Evolutionary conservation across 2,888 invertebrate genomes (phyloP), one percentile per base, ranked within the genome.

Genomic region (Eupithecia centaureata): DNA sequence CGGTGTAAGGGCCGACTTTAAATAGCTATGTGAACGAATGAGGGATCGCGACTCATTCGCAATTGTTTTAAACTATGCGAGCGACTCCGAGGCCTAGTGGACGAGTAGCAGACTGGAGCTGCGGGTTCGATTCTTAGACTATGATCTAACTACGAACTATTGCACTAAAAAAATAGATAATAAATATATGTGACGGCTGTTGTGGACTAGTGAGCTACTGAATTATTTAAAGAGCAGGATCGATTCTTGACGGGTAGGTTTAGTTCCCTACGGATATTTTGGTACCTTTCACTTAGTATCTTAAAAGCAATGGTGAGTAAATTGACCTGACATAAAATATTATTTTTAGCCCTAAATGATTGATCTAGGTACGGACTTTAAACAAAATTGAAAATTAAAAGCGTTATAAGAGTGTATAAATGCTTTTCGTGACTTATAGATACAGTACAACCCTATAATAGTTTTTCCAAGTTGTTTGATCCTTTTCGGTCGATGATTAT

Each of bases 1-100:
- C 85, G 86, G 90, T 85, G 89, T 89, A 90, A 88, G 86, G 80
- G 82, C 82, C 85, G 86, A 84, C 86, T 89, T 86, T 86, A 89
- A 90, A 91, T 86, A 90, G 89, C 89, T 79, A 79, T 81, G 85
- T 82, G 84, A 82, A 81, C 85, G 85, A 84, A 83, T 89, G 88
- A 89, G 80, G 86, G 88, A 89, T 86, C 85, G 82, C 83, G 82
- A 84, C 77, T 84, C 82, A 73, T 68, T 71, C 79, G 80, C 47
- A 47, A 86, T 87, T 86, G 83, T 86, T 83, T 80, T 47, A 47
- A 75, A 71, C 74, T 64, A 61, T 56, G 71, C 72, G 52, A 52
- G 25, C 1, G 52, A 13, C 27, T 5, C 2, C 27, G 27, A 5
- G 52, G 52, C 52, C 13, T 52, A 27, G 27, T 52, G 52, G 51